Base-by-base conservation (phyloP, 2,113 vertebrate genomes). In the Chloebia gouldiae region DNA sequence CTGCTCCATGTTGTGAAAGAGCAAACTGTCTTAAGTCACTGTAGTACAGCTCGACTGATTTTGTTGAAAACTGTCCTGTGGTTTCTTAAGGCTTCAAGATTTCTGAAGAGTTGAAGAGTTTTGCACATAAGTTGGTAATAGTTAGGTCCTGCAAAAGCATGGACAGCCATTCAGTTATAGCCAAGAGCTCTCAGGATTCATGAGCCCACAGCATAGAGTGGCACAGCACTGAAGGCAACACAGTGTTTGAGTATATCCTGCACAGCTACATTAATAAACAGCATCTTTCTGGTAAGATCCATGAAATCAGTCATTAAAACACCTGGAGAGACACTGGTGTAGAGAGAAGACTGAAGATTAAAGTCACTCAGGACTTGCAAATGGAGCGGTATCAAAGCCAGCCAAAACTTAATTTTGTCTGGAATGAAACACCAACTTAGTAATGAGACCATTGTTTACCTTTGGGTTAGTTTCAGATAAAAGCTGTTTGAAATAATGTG, bases 391-490 rank as follows among this genome's bases (percentile, higher is more conserved):
- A 91, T 57, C 53, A 72, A 69, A 72, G 53, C 61, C 78, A 93
- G 50, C 28, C 23, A 27, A 61, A 68, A 72, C 22, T 79, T 57
- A 11, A 18, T 68, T 91, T 85, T 47, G 20, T 47, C 68, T 80
- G 50, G 37, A 77, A 77, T 35, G 27, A 59, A 88, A 80, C 25
- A 50, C 7, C 18, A 68, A 24, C 35, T 82, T 39, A 21, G 18
- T 66, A 81, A 21, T 66, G 47, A 87, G 47, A 59, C 30, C 8
- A 1, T 1, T 5, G 66, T 80, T 70, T 81, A 79, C 61, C 30
- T 20, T 45, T 56, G 35, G 25, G 54, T 93, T 86, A 82, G 79
- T 80, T 85, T 88, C 54, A 90, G 50, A 50, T 78, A 83, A 92
- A 88, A 93, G 42, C 60, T 70, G 31, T 57, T 64, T 71, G 85